Evolutionary conservation across 2,797 vertebrate species (phyloP), one percentile per base, ranked within the genome.

Genomic region (Hyperoplus lanceolatus): DNA sequence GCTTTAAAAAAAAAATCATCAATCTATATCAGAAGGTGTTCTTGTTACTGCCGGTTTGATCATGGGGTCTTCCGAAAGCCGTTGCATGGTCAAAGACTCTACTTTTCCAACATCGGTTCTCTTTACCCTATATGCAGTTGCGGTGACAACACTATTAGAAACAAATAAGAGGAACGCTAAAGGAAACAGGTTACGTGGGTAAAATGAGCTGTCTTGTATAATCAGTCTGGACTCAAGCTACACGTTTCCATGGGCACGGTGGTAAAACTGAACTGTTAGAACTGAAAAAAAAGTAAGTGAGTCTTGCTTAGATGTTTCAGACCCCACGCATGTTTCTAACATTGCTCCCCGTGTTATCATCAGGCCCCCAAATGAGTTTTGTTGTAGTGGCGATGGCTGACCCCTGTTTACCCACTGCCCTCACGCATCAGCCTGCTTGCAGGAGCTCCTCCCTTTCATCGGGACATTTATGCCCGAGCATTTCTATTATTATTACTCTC

Each of bases 401-500:
- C 84, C 80, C 48, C 69, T 51, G 70, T 29, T 68, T 65, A 45
- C 63, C 78, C 54, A 8, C 16, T 1, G 43, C 41, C 73, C 51
- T 72, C 46, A 54, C 43, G 8, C 77, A 77, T 81, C 64, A 61
- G 21, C 70, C 80, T 8, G 49, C 60, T 57, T 29, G 48, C 60
- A 13, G 49, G 18, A 79, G 77, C 69, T 67, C 72, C 77, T 75
- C 77, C 79, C 83, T 55, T 81, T 87, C 51, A 72, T 80, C 64
- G 56, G n/a, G 69, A 29, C 45, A 0, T 84, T 91, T 84, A 80
- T 93, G 90, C 86, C 72, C 14, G 61, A 87, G 79, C 65, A 63
- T 89, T 92, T 93, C 93, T 94, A 88, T 93, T 93, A 92, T 91
- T 90, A 85, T 29, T 91, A 82, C 85, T 84, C 70, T 83, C 87